Evolutionary conservation across 1,140 invertebrate species (phyloP).

Genomic region (Trachelipus rathkii): DNA sequence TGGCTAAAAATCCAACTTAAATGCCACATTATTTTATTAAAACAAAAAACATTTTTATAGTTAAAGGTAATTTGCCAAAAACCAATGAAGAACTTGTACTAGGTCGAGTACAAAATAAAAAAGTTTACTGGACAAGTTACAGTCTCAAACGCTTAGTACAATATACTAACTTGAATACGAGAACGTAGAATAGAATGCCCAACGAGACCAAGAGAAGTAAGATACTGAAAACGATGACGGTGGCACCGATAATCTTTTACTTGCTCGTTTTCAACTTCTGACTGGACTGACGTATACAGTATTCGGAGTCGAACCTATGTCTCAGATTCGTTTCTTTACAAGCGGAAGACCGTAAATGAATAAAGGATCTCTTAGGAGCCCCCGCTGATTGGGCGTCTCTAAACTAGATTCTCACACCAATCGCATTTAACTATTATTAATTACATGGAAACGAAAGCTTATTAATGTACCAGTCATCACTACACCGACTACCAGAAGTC

Average conservation of each 20-base stretch:
- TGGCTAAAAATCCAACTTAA: too few relatives aligned
- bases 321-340: not conserved
- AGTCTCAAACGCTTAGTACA: too few relatives aligned
- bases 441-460: not conserved
- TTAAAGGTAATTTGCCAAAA: too few relatives aligned
- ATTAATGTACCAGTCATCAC: not conserved
- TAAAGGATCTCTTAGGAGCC: not conserved
- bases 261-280: slow-evolving; percentile 70
- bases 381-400: not conserved
- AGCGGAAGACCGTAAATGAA: not conserved
- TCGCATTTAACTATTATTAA: not conserved
- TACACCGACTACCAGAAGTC: not conserved
- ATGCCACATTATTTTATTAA: too few relatives aligned
- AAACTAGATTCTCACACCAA: not conserved
- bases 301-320: not conserved
- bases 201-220: slow-evolving; percentile 80
- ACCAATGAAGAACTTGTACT: too few relatives aligned
- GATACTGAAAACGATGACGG: slow-evolving; percentile 83
- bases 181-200: slow-evolving; percentile 72
- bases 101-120: too few relatives aligned
- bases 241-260: slow-evolving; percentile 83
- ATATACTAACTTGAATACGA: slow-evolving; percentile 72
- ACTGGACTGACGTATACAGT: slow-evolving; percentile 45
- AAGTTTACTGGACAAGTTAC: not conserved
- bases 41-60: too few relatives aligned